Evolutionary conservation across 2,113 vertebrate genomes (phyloP).

Genomic region (Rana temporaria): DNA sequence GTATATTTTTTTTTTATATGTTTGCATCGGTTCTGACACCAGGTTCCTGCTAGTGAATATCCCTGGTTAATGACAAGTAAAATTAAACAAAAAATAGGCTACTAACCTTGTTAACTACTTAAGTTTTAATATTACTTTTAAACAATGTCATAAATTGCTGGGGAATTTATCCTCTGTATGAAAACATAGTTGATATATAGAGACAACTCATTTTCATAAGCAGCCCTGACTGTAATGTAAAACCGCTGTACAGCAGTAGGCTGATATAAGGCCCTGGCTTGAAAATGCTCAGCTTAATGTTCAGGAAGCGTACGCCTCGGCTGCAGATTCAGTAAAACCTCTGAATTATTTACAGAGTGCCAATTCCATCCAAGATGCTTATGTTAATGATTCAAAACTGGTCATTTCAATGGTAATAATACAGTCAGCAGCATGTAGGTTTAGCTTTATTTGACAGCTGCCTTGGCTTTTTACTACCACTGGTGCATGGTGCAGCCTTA

Average conservation of each 20-base stretch:
- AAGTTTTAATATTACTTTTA: neutral
- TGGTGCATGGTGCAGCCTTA: neutral
- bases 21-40: too few species aligned
- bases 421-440: constrained; percentile 39
- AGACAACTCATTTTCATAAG: constrained; percentile 32
- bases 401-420: constrained; percentile 64
- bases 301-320: constrained; percentile 47
- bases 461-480: constrained; percentile 11
- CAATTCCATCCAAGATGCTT: constrained; percentile 64
- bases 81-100: neutral
- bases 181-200: constrained; percentile 18
- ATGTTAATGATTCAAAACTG: constrained; percentile 70
- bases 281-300: constrained; percentile 57
- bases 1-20: too few species aligned
- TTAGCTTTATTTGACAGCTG: constrained; percentile 48
- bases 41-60: too few species aligned
- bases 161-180: neutral
- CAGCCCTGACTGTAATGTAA: constrained; percentile 13
- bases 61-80: too few species aligned
- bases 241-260: neutral
- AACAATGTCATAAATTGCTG: constrained; percentile 5
- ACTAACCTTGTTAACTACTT: neutral
- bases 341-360: constrained; percentile 72
- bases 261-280: constrained; percentile 26
- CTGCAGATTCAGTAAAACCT: constrained; percentile 59